Percentiles rank a stretch among this genome's conserved stretches.
These are phyloP conservation scores for Sthenelais limicola DNA, from an alignment of 2,888 invertebrate species.

Conservation along the genomic window DNA sequence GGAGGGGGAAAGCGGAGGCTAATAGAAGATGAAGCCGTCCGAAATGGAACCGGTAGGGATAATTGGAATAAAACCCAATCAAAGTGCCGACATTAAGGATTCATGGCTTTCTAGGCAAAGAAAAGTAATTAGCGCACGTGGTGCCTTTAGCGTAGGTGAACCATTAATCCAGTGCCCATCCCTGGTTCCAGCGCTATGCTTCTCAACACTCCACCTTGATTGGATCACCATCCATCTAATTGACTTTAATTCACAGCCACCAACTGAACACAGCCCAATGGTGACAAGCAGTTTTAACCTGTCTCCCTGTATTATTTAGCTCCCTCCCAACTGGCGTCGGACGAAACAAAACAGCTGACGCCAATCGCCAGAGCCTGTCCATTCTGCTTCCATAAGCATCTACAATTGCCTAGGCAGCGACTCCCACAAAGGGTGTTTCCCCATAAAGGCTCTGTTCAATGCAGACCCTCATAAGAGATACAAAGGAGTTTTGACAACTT, in stretches of 20 bases:
- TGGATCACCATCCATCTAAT: slow-evolving; percentile 1
- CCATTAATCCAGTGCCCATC: neutral
- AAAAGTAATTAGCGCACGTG: neutral
- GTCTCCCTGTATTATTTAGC: no score
- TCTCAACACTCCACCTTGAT: slow-evolving; percentile 1
- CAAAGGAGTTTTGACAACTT: no score
- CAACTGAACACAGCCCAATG: no score
- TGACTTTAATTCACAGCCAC: slow-evolving; percentile 29
- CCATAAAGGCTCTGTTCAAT: no score
- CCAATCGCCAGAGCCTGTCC: no score
- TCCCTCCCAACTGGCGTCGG: no score
- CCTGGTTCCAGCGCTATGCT: slow-evolving; percentile 1
- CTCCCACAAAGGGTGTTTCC: no score
- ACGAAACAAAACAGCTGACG: no score
- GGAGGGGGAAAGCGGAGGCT: neutral
- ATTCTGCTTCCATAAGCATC: no score
- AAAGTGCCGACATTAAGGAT: neutral
- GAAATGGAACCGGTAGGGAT: neutral
- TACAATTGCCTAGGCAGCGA: no score
- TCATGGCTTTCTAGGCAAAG: neutral
- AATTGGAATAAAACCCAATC: slow-evolving; percentile 2
- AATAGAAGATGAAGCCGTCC: neutral
- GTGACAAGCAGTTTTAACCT: no score
- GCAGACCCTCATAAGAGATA: no score
- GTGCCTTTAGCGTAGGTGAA: neutral